A percentile compares a stretch with the other conserved stretches of the same genome.
Conservation (phyloP, 1,140 invertebrate species). For the Panulirus ornatus region DNA sequence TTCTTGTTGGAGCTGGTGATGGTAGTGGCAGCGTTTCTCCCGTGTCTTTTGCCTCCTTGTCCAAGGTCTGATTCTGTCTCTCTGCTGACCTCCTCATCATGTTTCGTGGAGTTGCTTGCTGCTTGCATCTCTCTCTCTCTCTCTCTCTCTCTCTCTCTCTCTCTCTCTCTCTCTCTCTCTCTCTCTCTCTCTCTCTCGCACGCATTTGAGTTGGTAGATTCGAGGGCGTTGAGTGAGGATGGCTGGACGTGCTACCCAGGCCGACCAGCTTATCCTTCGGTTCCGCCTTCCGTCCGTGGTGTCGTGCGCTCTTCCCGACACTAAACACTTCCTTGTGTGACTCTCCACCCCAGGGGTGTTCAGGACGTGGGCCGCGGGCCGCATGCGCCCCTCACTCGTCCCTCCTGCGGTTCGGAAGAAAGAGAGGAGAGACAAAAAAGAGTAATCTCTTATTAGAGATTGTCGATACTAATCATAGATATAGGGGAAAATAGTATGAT, state of each 20-base stretch:
- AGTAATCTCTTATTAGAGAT: too few species aligned
- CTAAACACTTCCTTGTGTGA: background rate
- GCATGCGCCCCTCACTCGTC: too few species aligned
- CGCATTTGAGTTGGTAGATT: too few species aligned
- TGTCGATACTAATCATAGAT: too few species aligned
- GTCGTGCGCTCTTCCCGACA: background rate
- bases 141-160: conserved; percentile 1
- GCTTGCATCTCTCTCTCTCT: background rate
- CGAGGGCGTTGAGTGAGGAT: too few species aligned
- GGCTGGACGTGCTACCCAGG: too few species aligned
- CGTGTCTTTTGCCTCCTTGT: background rate
- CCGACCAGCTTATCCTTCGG: too few species aligned
- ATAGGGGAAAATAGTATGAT: too few species aligned
- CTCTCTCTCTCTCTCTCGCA: background rate
- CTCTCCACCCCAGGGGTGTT: background rate
- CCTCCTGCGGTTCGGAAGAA: too few species aligned
- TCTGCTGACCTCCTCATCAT: background rate
- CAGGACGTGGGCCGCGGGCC: too few species aligned
- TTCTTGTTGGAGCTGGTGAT: too few species aligned
- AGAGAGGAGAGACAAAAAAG: too few species aligned
- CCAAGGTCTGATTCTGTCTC: background rate
- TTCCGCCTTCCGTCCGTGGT: background rate
- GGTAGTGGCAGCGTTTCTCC: background rate
- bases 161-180: background rate
- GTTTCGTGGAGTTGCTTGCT: background rate